A percentile compares a stretch with the other conserved stretches of the same genome.
Conservation (phyloP, 2,113 vertebrate species). For the Poicephalus gulielmi region DNA sequence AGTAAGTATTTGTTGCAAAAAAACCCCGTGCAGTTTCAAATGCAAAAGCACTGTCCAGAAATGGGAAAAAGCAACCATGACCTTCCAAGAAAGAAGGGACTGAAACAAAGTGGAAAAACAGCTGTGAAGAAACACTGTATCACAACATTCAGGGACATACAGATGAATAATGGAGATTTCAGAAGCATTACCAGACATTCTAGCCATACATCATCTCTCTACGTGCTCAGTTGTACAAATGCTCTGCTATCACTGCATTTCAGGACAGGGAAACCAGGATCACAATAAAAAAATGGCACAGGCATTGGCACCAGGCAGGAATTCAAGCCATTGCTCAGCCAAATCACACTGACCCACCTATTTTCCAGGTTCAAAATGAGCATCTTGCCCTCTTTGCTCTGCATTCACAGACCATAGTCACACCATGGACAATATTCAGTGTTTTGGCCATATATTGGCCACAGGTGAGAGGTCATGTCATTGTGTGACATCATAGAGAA, state of each 20-base stretch:
- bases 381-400: background rate
- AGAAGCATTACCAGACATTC: background rate
- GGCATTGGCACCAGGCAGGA: background rate
- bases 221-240: background rate
- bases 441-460: no score
- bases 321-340: background rate
- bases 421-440: background rate
- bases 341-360: background rate
- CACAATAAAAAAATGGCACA: background rate
- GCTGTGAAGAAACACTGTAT: background rate
- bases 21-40: background rate
- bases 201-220: background rate
- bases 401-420: background rate
- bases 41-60: background rate
- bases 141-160: background rate
- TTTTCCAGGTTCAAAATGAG: background rate
- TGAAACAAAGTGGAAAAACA: background rate
- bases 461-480: background rate
- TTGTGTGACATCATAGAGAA: fast-evolving
- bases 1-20: background rate
- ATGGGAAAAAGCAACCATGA: background rate
- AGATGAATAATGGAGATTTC: background rate
- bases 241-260: background rate
- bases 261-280: background rate
- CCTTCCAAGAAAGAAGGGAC: background rate